These are phyloP conservation scores for Drosophila mauritiana DNA, from an alignment of 1,140 invertebrate genomes.

Conservation along the genomic window DNA sequence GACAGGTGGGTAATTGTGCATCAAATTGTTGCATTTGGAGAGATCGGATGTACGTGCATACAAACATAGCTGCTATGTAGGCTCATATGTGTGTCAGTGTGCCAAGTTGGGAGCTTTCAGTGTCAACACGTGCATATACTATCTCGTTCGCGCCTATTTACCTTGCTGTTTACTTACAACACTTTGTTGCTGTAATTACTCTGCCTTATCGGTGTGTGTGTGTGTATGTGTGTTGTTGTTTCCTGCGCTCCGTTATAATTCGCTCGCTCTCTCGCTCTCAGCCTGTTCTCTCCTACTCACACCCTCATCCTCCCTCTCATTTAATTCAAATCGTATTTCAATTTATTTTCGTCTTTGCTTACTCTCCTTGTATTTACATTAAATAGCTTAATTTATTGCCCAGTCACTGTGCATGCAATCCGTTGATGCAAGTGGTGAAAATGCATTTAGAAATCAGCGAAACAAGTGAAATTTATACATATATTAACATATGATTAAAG, in stretches of 20 bases:
- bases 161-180: conserved; percentile 52
- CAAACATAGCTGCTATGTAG: not conserved
- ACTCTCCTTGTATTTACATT: conserved; percentile 9
- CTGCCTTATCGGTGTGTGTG: conserved; percentile 47
- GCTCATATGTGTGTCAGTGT: conserved; percentile 67
- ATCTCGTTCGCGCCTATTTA: conserved; percentile 12
- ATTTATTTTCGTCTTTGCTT: conserved; percentile 27
- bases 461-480: conserved; percentile 8
- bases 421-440: conserved; percentile 24
- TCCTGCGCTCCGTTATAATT: conserved; percentile 7
- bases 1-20: conserved; percentile 47
- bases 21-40: conserved; percentile 30
- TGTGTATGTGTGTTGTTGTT: conserved; percentile 30
- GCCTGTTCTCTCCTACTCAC: not conserved
- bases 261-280: conserved; percentile 1
- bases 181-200: conserved; percentile 53
- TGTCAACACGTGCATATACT: conserved; percentile 38
- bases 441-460: not conserved
- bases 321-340: conserved; percentile 43
- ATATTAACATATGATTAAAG: not conserved
- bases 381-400: conserved; percentile 36
- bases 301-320: not conserved
- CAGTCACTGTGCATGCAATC: conserved; percentile 31
- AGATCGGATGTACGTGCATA: conserved; percentile 10
- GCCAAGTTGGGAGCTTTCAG: conserved; percentile 59